Evolutionary conservation across 2,113 vertebrate genomes (phyloP).

Genomic region (Hippocampus zosterae): DNA sequence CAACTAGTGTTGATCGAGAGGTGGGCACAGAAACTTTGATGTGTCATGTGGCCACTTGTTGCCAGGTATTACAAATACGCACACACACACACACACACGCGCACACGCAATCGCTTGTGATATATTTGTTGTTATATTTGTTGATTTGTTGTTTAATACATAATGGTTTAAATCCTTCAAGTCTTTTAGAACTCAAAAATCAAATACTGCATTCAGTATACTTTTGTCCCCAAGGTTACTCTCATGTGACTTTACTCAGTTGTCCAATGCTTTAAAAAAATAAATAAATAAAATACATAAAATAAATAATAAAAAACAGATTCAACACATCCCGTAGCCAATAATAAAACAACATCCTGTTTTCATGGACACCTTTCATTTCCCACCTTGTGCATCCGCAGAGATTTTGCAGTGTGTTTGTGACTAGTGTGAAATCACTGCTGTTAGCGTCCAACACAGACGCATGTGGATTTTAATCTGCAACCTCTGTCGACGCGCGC

Average conservation of each 20-base stretch:
- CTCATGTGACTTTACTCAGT: not conserved
- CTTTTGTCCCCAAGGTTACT: not conserved
- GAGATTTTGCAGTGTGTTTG: constrained; percentile 5
- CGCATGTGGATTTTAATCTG: constrained; percentile 46
- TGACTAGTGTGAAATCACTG: constrained; percentile 37
- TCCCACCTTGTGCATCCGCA: constrained; percentile 12
- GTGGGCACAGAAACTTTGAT: too few species aligned
- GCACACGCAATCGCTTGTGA: too few species aligned
- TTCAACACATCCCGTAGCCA: not conserved
- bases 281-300: too few species aligned
- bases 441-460: constrained; percentile 27
- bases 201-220: too few species aligned
- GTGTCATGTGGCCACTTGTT: too few species aligned
- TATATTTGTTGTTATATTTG: too few species aligned
- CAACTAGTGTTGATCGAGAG: too few species aligned
- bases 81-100: too few species aligned
- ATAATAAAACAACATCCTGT: not conserved
- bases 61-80: too few species aligned
- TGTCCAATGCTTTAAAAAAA: not conserved
- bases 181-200: too few species aligned
- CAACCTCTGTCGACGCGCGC: constrained; percentile 33
- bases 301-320: not conserved
- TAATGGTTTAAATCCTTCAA: too few species aligned
- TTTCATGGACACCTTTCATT: constrained; percentile 18
- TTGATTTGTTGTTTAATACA: too few species aligned